phyloP scores from a whole-genome alignment of 2,113 vertebrate genomes.

The Leiothrix lutea region DNA sequence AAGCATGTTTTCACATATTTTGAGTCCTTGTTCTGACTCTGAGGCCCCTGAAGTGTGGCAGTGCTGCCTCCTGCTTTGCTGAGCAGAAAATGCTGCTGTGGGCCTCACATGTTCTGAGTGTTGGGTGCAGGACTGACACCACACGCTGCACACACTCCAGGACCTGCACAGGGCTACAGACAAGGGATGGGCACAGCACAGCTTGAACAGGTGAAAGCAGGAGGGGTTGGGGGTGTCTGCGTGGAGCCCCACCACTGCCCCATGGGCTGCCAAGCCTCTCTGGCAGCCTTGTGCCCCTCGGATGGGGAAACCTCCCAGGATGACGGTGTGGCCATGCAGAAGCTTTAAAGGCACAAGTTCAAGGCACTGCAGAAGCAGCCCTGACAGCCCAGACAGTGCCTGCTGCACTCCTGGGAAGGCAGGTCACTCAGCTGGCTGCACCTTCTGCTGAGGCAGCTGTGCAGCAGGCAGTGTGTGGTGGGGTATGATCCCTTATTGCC shows the following conservation, averaged over 20 bases:
- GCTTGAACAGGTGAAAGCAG: rapidly evolving
- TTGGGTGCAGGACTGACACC: rapidly evolving
- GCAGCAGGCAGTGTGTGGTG: neutral
- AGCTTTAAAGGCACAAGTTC: too few species aligned
- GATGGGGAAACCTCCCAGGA: neutral
- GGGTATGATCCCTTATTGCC: neutral
- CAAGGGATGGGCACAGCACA: rapidly evolving
- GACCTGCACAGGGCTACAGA: rapidly evolving
- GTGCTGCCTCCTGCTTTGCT: neutral
- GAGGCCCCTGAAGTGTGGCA: neutral
- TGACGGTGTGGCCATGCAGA: rapidly evolving
- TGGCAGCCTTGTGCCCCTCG: neutral
- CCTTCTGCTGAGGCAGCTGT: rapidly evolving
- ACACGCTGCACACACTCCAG: rapidly evolving
- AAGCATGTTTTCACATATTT: rapidly evolving
- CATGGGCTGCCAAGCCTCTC: neutral
- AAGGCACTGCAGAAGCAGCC: rapidly evolving
- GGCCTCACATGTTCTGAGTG: neutral
- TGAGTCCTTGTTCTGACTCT: neutral
- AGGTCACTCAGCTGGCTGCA: neutral
- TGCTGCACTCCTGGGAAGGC: neutral
- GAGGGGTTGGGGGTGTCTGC: neutral
- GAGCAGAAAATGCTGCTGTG: neutral
- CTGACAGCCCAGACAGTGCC: rapidly evolving
- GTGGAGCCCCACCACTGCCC: neutral